Base-by-base conservation (phyloP, 2,113 vertebrate species). In the Gallinago paraguaiae region DNA sequence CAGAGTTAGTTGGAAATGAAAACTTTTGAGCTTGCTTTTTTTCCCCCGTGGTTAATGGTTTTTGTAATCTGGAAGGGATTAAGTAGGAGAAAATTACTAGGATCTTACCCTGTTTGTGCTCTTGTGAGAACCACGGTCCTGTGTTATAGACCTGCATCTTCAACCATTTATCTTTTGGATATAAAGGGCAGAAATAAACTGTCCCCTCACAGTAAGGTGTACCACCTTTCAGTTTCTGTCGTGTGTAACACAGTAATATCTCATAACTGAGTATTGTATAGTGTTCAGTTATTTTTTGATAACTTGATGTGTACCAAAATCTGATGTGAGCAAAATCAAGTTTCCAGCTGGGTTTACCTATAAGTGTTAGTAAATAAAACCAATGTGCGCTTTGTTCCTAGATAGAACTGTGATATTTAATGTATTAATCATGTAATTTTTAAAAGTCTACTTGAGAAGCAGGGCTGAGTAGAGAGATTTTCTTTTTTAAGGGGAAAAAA, bases 81-180 rank as follows among this genome's bases (percentile, higher is more conserved):
- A 63, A 83, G 35, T 19, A 43, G 65, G 61, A 82, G 45, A 56
- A 83, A 80, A 65, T 69, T 4, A 53, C 6, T 63, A 8, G 37
- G 63, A 24, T 81, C 7, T 70, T 59, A 13, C 4, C 3, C 5
- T 45, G 10, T 48, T 95, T 39, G 41, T 82, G 28, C 24, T 91
- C 8, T 72, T 60, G 37, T 72, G 59, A 71, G 79, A 74, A 28
- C 39, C 7, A 4, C 1, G 2, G 20, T 74, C 37, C 25, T 60
- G 17, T 61, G 23, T 74, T 74, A 51, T 1, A 63, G 67, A 67
- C 13, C 39, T 51, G 24, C 6, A 15, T 56, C 18, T 81, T 79
- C 31, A 77, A 0, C 14, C 1, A 0, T 71, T 65, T 56, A 3
- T 57, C 11, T 28, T 70, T 53, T 23, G 24, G 7, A 4, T 56